Conservation (phyloP, 2,888 invertebrate species). For the Pandemis cinnamomeana region DNA sequence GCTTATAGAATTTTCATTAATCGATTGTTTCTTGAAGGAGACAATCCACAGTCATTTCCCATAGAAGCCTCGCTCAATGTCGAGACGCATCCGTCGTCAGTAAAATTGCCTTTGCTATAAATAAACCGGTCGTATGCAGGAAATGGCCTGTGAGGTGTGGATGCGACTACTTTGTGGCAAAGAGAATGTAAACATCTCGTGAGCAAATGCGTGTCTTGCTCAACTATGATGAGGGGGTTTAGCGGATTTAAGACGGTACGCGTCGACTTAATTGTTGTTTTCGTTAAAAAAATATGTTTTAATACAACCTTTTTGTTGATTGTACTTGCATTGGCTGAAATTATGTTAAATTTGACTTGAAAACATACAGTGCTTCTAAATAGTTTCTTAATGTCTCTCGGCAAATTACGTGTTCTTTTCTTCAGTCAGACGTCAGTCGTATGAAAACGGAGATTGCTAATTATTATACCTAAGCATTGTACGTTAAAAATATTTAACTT, state of each 20-base stretch:
- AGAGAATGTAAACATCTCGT: slow-evolving; percentile 13
- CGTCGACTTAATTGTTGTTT: too few species aligned
- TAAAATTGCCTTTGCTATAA: slow-evolving; percentile 34
- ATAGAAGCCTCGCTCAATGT: slow-evolving; percentile 21
- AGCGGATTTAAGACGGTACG: not conserved
- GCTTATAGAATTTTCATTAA: not conserved
- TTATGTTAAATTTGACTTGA: too few species aligned
- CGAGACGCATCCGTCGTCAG: slow-evolving; percentile 23
- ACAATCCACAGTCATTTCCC: not conserved
- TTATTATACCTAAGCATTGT: too few species aligned
- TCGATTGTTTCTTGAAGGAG: not conserved
- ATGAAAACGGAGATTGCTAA: too few species aligned
- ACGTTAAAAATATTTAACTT: too few species aligned
- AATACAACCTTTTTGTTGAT: too few species aligned
- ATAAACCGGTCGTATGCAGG: slow-evolving; percentile 33
- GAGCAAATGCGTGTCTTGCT: not conserved
- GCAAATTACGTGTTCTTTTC: too few species aligned
- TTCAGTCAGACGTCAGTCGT: too few species aligned
- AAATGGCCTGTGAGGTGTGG: slow-evolving; percentile 10
- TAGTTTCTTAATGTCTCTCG: too few species aligned
- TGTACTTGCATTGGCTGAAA: too few species aligned
- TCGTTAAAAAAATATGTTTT: too few species aligned
- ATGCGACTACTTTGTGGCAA: slow-evolving; percentile 14
- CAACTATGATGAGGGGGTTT: not conserved
- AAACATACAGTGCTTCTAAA: too few species aligned